These are phyloP conservation scores for Dunckerocampus dactyliophorus DNA, from an alignment of 2,113 vertebrate species.

Conservation along the genomic window DNA sequence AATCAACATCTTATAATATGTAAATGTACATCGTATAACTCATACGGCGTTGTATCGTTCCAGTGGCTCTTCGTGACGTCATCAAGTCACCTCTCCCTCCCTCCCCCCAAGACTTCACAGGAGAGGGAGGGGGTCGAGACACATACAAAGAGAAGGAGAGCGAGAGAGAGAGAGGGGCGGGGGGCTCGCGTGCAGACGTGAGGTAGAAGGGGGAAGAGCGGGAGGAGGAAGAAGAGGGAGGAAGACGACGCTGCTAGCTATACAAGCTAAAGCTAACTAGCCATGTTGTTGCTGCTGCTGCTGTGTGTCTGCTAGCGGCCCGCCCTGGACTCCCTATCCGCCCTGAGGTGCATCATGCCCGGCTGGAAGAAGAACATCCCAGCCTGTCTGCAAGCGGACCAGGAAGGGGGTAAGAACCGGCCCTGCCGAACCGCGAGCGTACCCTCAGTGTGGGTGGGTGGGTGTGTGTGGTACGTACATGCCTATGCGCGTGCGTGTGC, in stretches of 20 bases:
- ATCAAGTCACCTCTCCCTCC: not conserved
- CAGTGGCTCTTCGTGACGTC: not conserved
- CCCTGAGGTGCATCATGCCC: constrained; percentile 82
- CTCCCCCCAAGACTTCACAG: constrained; percentile 15
- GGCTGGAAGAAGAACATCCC: constrained; percentile 98
- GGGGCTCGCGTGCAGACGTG: constrained; percentile 33
- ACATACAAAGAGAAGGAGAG: constrained; percentile 18
- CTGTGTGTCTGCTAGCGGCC: constrained; percentile 61
- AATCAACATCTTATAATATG: too few relatives aligned
- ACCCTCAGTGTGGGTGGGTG: not conserved
- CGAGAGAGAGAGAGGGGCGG: constrained; percentile 16
- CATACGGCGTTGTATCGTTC: too few relatives aligned
- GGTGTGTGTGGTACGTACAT: constrained; percentile 1
- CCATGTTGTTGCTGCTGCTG: constrained; percentile 53
- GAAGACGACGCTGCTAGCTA: constrained; percentile 25
- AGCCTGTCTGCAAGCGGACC: constrained; percentile 91
- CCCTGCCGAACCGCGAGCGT: constrained; percentile 23
- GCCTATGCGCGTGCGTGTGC: constrained; percentile 1
- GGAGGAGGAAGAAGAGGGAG: constrained; percentile 22
- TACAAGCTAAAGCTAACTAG: constrained; percentile 65
- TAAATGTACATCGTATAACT: too few relatives aligned
- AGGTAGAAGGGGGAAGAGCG: constrained; percentile 40
- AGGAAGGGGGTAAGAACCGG: constrained; percentile 76
- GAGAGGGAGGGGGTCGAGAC: constrained; percentile 48
- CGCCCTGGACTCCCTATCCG: constrained; percentile 71